Conservation (phyloP, 2,113 vertebrate species). For the Lasiurus borealis region DNA sequence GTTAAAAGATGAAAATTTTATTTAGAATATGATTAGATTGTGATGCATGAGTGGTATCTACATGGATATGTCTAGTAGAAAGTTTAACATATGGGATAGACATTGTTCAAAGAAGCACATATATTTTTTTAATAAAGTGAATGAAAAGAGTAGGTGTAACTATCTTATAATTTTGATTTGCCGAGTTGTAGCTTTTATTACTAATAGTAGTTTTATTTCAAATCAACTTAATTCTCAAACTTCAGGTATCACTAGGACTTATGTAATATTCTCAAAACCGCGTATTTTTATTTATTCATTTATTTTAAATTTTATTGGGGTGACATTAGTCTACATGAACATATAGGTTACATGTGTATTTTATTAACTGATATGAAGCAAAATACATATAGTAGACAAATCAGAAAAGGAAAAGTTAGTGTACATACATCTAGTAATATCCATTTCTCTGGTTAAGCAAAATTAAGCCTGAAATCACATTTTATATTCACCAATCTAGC, state of each 20-base stretch:
- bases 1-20: not conserved
- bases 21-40: not conserved
- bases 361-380: not conserved
- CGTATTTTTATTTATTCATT: not conserved
- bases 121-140: constrained; percentile 4
- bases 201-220: not conserved
- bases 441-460: not conserved
- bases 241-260: not conserved
- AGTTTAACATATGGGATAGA: not conserved
- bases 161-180: not conserved
- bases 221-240: not conserved
- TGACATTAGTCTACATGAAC: too few relatives aligned
- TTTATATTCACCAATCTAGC: not conserved
- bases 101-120: not conserved
- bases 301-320: too few relatives aligned
- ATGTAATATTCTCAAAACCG: not conserved
- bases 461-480: not conserved
- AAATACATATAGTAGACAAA: not conserved
- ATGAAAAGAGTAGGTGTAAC: not conserved
- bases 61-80: not conserved
- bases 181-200: not conserved
- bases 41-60: not conserved
- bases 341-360: too few relatives aligned
- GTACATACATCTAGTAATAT: not conserved
- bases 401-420: not conserved